phyloP scores from a whole-genome alignment of 1,140 invertebrate genomes.

The Formica selysi region DNA sequence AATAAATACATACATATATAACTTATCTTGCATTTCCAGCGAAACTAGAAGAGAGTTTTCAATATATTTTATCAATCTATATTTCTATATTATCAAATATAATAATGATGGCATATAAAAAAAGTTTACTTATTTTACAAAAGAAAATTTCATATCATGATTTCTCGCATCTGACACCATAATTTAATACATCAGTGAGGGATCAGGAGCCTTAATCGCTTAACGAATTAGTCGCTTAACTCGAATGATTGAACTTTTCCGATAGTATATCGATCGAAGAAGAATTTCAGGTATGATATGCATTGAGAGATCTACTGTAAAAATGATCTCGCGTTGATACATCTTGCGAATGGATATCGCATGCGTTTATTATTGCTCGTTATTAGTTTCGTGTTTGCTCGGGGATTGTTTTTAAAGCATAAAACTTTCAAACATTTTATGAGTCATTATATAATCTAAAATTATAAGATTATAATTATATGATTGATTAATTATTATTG shows the following conservation, averaged over 20 bases:
- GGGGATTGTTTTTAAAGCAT: neutral
- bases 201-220: neutral
- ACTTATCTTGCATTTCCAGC: too few species aligned
- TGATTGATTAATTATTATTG: neutral
- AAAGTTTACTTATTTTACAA: too few species aligned
- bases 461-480: slow-evolving; percentile 2
- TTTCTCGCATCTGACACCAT: too few species aligned
- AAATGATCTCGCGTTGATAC: neutral
- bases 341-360: neutral
- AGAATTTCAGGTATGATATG: neutral
- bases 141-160: too few species aligned
- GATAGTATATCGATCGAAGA: neutral
- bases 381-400: neutral
- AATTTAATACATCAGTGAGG: too few species aligned
- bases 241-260: neutral
- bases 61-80: too few species aligned
- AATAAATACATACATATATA: too few species aligned
- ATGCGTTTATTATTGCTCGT: too few species aligned
- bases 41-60: too few species aligned
- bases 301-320: neutral
- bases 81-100: too few species aligned
- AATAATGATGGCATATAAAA: too few species aligned
- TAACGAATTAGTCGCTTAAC: neutral
- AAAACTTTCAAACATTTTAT: neutral
- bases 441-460: neutral